A percentile compares a stretch with the other conserved stretches of the same genome.
Conservation (phyloP, 1,140 invertebrate species). For the Hycleus phaleratus region DNA sequence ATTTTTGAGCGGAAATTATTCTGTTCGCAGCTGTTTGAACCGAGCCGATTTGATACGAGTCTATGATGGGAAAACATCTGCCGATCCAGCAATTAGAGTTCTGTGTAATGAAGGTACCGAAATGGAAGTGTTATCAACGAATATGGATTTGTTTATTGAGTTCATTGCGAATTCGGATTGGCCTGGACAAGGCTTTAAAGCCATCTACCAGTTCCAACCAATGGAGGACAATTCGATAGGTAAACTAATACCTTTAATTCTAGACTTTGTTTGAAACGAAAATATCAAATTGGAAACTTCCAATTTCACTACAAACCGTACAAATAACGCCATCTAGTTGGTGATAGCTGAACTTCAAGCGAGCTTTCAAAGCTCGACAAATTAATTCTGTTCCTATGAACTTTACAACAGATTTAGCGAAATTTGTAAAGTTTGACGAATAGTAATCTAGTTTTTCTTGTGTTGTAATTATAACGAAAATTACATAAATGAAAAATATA, state of each 20-base stretch:
- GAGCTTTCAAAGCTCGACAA: too few species aligned
- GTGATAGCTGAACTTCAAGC: too few species aligned
- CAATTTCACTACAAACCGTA: too few species aligned
- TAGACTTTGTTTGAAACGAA: background rate
- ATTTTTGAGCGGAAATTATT: background rate
- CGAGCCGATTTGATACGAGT: slow-evolving; percentile 74
- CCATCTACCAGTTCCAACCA: slow-evolving; percentile 68
- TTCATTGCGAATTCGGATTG: slow-evolving; percentile 74
- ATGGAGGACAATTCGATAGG: slow-evolving; percentile 47
- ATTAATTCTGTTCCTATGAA: too few species aligned
- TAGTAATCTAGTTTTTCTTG: too few species aligned
- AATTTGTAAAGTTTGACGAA: too few species aligned
- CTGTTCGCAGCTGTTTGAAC: slow-evolving; percentile 64
- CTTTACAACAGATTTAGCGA: too few species aligned
- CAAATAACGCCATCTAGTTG: too few species aligned
- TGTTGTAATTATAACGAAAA: too few species aligned
- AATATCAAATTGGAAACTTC: too few species aligned
- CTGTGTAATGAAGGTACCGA: slow-evolving; percentile 71
- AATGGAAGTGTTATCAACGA: slow-evolving; percentile 71
- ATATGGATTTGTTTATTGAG: slow-evolving; percentile 69
- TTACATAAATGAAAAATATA: too few species aligned
- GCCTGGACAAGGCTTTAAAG: slow-evolving; percentile 79
- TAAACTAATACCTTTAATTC: slow-evolving; percentile 13
- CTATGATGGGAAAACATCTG: slow-evolving; percentile 60
- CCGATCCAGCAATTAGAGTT: slow-evolving; percentile 64